phyloP scores from a whole-genome alignment of 2,888 invertebrate genomes.

The Caenorhabditis sulstoni region DNA sequence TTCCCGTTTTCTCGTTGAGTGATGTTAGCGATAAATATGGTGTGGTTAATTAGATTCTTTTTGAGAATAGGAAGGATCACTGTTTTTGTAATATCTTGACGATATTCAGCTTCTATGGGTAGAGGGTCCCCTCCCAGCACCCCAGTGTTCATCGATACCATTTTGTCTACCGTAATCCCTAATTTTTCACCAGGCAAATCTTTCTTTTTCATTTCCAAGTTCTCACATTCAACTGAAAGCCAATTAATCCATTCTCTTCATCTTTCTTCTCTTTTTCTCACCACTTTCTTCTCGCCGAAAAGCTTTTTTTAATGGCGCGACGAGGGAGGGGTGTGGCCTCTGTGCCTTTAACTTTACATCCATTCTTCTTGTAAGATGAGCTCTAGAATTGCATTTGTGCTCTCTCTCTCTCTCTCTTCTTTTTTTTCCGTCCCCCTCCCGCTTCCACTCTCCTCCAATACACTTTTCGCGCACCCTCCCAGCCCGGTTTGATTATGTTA shows the following conservation, averaged over 20 bases:
- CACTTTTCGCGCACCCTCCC: conserved; percentile 23
- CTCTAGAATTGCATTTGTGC: conserved; percentile 1
- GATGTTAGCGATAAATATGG: too few relatives aligned
- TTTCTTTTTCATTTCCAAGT: neutral
- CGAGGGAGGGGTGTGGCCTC: neutral
- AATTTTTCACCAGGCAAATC: too few relatives aligned
- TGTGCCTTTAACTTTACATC: neutral
- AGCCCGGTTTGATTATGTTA: conserved; percentile 55
- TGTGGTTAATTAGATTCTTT: too few relatives aligned
- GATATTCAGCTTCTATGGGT: too few relatives aligned
- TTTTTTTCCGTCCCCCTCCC: conserved; percentile 14
- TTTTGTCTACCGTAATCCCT: too few relatives aligned
- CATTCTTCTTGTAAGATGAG: conserved; percentile 4
- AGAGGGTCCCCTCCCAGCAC: too few relatives aligned
- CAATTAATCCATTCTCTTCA: conserved; percentile 4
- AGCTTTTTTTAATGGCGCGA: neutral
- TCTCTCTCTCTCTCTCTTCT: conserved; percentile 20
- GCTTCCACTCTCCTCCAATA: conserved; percentile 19
- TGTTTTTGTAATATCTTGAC: too few relatives aligned
- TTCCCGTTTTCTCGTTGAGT: too few relatives aligned
- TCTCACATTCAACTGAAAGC: neutral
- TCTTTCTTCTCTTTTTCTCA: conserved; percentile 8
- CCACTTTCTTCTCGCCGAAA: neutral
- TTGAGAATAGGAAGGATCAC: too few relatives aligned
- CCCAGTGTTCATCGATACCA: too few relatives aligned